Conservation (phyloP, 2,888 invertebrate genomes). For the Diplolepis rosae region DNA sequence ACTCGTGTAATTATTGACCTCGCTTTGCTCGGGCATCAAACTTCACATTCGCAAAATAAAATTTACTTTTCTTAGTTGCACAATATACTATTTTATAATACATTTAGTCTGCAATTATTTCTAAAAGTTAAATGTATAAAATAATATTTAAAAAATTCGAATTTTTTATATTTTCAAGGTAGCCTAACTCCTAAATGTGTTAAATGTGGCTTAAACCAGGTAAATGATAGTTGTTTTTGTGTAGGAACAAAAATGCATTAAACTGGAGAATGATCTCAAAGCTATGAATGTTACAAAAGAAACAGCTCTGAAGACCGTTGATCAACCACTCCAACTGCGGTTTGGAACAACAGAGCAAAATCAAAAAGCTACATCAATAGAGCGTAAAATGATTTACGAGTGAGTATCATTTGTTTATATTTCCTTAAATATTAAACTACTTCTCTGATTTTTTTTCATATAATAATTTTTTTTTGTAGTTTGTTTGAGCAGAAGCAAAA, state of each 20-base stretch:
- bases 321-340: slow-evolving; percentile 46
- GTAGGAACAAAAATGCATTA: neutral
- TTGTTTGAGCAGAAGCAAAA: slow-evolving; percentile 20
- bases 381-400: slow-evolving; percentile 53
- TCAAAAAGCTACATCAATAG: slow-evolving; percentile 43
- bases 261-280: slow-evolving; percentile 6
- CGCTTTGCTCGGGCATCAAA: too few relatives aligned
- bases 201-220: slow-evolving; percentile 41
- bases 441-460: slow-evolving; percentile 9
- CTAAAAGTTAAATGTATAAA: too few relatives aligned
- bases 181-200: too few relatives aligned
- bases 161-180: too few relatives aligned
- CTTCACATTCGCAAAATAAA: too few relatives aligned
- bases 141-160: too few relatives aligned
- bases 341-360: slow-evolving; percentile 46
- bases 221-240: neutral
- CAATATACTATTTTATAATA: too few relatives aligned
- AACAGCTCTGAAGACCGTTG: neutral
- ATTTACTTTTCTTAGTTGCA: too few relatives aligned
- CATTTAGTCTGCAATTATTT: too few relatives aligned
- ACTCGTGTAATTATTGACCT: too few relatives aligned
- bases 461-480: neutral
- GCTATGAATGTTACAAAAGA: slow-evolving; percentile 4
- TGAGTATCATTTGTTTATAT: slow-evolving; percentile 43
- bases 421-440: neutral